Percentiles rank a stretch among this genome's conserved stretches.
phyloP scores from a whole-genome alignment of 2,113 vertebrate genomes.

The Petromus typicus region DNA sequence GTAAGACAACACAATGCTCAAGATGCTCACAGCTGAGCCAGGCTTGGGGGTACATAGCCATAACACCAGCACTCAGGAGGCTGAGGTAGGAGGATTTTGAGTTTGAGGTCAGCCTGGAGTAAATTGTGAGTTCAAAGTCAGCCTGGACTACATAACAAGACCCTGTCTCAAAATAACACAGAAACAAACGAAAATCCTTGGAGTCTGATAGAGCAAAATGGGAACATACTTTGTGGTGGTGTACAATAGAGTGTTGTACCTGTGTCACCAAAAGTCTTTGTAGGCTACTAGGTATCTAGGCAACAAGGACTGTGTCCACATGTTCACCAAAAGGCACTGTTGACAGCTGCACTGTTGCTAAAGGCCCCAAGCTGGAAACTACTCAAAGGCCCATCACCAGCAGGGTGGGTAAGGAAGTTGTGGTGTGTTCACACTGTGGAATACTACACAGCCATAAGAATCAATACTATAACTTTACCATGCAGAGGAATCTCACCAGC shows the following conservation, averaged over 20 bases:
- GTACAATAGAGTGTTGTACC: not conserved
- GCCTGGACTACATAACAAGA: not conserved
- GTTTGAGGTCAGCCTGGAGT: not conserved
- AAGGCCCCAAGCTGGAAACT: not conserved
- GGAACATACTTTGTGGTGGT: not conserved
- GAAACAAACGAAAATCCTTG: not conserved
- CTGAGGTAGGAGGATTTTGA: not conserved
- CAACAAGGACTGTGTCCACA: not conserved
- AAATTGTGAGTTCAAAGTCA: not conserved
- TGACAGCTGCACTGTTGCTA: not conserved
- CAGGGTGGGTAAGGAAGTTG: not conserved
- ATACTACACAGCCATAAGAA: slow-evolving; percentile 17
- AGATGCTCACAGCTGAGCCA: not conserved
- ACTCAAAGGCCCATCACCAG: not conserved
- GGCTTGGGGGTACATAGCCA: not conserved
- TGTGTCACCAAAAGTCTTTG: slow-evolving; percentile 17
- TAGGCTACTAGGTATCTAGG: not conserved
- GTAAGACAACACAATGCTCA: not conserved
- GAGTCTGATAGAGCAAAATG: slow-evolving; percentile 2
- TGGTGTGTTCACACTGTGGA: not conserved
- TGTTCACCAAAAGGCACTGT: not conserved
- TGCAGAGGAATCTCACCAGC: not conserved
- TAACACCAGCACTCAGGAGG: not conserved
- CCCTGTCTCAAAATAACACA: not conserved
- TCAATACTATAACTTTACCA: not conserved